phyloP scores from a whole-genome alignment of 2,888 invertebrate species.

The Cepaea hortensis region DNA sequence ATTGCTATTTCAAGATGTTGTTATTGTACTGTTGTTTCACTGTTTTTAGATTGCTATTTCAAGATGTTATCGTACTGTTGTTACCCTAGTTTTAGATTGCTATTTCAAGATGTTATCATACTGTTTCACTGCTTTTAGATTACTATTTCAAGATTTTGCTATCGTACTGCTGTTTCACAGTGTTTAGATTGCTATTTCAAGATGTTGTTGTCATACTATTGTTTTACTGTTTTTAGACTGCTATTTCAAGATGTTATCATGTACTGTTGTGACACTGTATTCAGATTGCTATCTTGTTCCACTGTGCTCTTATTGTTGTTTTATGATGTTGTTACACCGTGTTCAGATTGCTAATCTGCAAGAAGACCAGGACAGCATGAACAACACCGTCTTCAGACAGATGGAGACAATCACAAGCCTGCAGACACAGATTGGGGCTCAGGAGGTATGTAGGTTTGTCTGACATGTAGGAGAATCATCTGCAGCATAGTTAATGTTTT shows the following conservation, averaged over 20 bases:
- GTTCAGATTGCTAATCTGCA: constrained; percentile 41
- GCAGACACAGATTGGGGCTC: constrained; percentile 23
- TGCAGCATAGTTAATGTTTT: no score
- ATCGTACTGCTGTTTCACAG: neutral
- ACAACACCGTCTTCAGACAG: constrained; percentile 21
- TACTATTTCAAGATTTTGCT: neutral
- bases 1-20: no score
- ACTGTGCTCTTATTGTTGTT: neutral
- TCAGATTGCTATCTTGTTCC: neutral
- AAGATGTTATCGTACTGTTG: neutral
- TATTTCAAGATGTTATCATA: neutral
- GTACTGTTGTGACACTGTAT: neutral
- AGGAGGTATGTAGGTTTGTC: constrained; percentile 29
- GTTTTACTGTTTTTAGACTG: no score
- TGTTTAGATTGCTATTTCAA: neutral
- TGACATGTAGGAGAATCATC: no score
- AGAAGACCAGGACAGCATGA: constrained; percentile 45
- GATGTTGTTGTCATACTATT: neutral
- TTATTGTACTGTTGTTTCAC: no score
- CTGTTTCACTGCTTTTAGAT: no score
- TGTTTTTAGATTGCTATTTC: no score
- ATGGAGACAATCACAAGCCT: constrained; percentile 18
- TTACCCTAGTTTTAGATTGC: neutral
- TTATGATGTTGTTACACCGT: neutral
- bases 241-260: neutral